Evolutionary conservation across 2,797 vertebrate genomes (phyloP), one percentile per base, ranked within the genome.

Genomic region (Helarctos malayanus): DNA sequence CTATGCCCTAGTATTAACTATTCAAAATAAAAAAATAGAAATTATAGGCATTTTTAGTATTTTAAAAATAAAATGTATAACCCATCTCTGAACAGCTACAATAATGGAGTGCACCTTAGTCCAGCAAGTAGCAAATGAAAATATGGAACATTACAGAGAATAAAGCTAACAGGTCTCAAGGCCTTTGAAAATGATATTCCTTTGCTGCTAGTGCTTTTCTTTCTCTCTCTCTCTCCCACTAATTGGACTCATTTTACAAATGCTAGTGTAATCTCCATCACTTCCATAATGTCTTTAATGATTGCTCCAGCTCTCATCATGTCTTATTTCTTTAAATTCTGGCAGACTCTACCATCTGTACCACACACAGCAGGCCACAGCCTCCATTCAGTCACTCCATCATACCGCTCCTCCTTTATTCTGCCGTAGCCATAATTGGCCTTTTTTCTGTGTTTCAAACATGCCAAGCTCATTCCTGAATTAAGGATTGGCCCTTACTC

Each of bases 11-110:
- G 2, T n/a, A 68, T 63, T 82, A 49, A 16, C 10, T 82, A 90
- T 18, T 73, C 52, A 91, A 95, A 95, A 49, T 65, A 47, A n/a
- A 65, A 82, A 94, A 94, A 71, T 7, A 15, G 82, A 89, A 69
- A 79, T 32, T 13, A 81, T n/a, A 56, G 35, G 5, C 35, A 63
- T 69, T 86, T 78, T 91, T 23, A 82, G 32, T 82, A 61, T 82
- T 86, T 86, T 38, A 54, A 59, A 80, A 69, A 93, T 52, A 29
- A 90, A 91, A 32, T 45, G 15, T 13, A 59, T 41, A 83, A 49
- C 2, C 13, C 16, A 52, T 27, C 16, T 76, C 27, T 63, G 19
- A 41, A 94, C 93, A 54, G 2, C 41, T 65, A 8, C 25, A 56
- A 73, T 57, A 91, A 57, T 49, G 73, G 23, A 84, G 7, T 32